Percentiles rank a stretch among this genome's conserved stretches.
Conservation (phyloP, 2,113 vertebrate genomes). For the Octodon degus region DNA sequence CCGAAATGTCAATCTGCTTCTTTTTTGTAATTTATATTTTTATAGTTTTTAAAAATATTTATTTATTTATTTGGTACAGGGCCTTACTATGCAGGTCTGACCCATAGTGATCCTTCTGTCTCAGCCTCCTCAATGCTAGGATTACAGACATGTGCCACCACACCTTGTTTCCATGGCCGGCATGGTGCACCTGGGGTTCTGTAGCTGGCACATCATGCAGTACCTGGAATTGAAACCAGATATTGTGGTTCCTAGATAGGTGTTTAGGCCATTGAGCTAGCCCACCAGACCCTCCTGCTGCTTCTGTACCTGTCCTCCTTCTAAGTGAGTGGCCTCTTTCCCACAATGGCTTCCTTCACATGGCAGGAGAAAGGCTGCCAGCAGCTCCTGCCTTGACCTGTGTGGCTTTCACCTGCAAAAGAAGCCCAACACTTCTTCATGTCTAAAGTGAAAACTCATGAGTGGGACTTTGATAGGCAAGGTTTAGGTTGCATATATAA, state of each 20-base stretch:
- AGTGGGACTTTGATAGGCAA: background rate
- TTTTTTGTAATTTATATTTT: background rate
- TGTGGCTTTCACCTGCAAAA: background rate
- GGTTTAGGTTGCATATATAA: background rate
- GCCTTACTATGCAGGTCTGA: too few relatives aligned
- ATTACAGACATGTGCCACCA: too few relatives aligned
- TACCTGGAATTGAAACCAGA: too few relatives aligned
- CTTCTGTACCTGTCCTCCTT: background rate
- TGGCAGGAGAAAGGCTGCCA: background rate
- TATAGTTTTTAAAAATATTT: too few relatives aligned
- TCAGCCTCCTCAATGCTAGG: too few relatives aligned
- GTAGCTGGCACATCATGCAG: too few relatives aligned
- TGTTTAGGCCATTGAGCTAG: too few relatives aligned
- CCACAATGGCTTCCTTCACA: background rate
- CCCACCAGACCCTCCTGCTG: background rate
- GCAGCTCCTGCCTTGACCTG: background rate
- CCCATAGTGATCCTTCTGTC: too few relatives aligned
- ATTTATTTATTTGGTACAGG: too few relatives aligned
- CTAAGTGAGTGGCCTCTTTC: background rate
- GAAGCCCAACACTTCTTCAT: background rate
- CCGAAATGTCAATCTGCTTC: background rate
- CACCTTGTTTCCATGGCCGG: too few relatives aligned
- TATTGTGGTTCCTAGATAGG: too few relatives aligned
- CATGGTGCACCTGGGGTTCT: too few relatives aligned
- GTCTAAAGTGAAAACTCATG: background rate